These are phyloP conservation scores for Coreoperca whiteheadi DNA, from an alignment of 2,113 vertebrate genomes.

Conservation along the genomic window DNA sequence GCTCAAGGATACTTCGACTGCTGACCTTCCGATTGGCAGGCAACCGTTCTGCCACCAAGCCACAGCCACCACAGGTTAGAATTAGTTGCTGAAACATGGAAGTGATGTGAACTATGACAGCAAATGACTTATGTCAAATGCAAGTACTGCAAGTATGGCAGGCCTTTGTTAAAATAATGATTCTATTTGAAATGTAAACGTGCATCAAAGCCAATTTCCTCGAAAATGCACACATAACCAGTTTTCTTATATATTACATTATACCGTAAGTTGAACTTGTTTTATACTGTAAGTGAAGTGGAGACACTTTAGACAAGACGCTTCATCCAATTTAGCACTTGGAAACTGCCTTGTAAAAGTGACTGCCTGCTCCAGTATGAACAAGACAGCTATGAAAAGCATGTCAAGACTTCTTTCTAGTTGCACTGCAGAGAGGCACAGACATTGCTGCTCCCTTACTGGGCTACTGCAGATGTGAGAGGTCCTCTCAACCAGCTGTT, in stretches of 20 bases:
- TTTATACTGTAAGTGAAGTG: slow-evolving; percentile 43
- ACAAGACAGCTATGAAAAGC: slow-evolving; percentile 79
- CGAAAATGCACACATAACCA: neutral
- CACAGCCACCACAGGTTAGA: too few relatives aligned
- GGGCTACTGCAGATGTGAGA: slow-evolving; percentile 88
- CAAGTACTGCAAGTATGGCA: neutral
- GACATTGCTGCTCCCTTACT: slow-evolving; percentile 89
- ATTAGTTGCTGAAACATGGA: slow-evolving; percentile 1
- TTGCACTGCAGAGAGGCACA: slow-evolving; percentile 88
- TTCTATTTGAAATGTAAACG: neutral
- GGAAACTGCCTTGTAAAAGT: slow-evolving; percentile 94
- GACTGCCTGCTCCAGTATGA: slow-evolving; percentile 87
- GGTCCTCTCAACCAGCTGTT: slow-evolving; percentile 92
- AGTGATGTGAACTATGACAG: slow-evolving; percentile 2
- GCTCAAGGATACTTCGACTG: too few relatives aligned
- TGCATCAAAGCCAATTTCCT: neutral
- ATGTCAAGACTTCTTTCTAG: slow-evolving; percentile 90
- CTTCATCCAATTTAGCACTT: slow-evolving; percentile 91
- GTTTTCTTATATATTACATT: neutral
- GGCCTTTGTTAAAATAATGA: neutral
- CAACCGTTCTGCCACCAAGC: too few relatives aligned
- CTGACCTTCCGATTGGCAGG: too few relatives aligned
- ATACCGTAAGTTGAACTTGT: neutral
- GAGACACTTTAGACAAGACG: slow-evolving; percentile 46
- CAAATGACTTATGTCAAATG: slow-evolving; percentile 5